Base-by-base conservation (phyloP, 2,888 invertebrate genomes). In the Epistrophella euchroma region DNA sequence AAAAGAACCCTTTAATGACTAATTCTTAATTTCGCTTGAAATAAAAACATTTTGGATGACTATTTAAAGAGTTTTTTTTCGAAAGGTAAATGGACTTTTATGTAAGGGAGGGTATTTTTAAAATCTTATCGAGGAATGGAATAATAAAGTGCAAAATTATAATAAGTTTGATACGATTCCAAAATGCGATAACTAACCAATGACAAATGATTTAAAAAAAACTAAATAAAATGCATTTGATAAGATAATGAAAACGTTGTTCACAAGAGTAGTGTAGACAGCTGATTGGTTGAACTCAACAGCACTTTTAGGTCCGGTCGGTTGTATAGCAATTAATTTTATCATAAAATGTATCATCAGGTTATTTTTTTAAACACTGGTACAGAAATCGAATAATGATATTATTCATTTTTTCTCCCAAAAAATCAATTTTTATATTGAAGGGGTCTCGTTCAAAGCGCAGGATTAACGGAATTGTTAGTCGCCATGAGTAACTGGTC, bases 221-320 rank as follows among this genome's bases (percentile, higher is more conserved):
- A 55, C 10, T 1, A 55, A n/a, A 55, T n/a, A 52, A 52, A 55
- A 55, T n/a, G 28, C 28, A n/a, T n/a, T 32, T 55, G 55, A 55
- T 55, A 32, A 55, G 55, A 55, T 32, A 4, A 32, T n/a, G 15
- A 25, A 32, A 55, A 10, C n/a, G 43, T n/a, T 32, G 2, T 4
- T 13, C 28, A 32, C 28, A 55, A 32, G 5, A 52, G n/a, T 17
- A 52, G 25, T 25, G 22, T 19, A 13, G 11, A 11, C 11, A 17
- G 45, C 1, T 47, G 17, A 25, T 22, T 22, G 19, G 22, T 11
- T 50, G 22, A 22, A 15, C 13, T 25, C 17, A 45, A 45, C 9
- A 45, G 3, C 7, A 17, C 17, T 17, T 15, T 50, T 13, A 1
- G 7, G 2, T 17, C 11, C 4, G 7, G 2, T 17, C 11, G 1